phyloP scores from a whole-genome alignment of 2,888 invertebrate genomes.

The Tanypteryx hageni region DNA sequence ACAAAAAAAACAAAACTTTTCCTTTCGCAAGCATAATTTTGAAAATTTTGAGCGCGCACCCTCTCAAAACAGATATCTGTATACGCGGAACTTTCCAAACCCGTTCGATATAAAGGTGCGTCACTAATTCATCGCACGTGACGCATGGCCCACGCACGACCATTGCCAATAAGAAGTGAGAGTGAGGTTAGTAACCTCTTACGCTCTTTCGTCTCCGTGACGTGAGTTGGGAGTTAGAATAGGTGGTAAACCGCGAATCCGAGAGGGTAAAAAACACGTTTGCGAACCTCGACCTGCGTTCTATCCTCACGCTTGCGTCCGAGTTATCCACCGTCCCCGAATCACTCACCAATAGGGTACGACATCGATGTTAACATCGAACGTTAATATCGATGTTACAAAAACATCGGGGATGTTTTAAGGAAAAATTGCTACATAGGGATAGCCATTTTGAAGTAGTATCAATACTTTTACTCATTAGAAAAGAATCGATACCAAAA shows the following conservation, averaged over 20 bases:
- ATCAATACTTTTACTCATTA: too few relatives aligned
- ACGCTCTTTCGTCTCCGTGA: neutral
- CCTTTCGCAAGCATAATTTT: neutral
- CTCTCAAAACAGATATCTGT: neutral
- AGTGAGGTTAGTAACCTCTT: slow-evolving; percentile 20
- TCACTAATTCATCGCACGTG: neutral
- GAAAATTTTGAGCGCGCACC: neutral
- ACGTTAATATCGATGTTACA: too few relatives aligned
- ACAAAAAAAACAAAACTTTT: neutral
- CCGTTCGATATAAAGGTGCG: neutral
- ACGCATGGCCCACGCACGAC: neutral
- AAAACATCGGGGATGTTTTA: too few relatives aligned
- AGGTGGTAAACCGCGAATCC: too few relatives aligned
- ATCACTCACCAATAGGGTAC: neutral
- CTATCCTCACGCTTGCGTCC: neutral
- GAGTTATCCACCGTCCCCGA: neutral
- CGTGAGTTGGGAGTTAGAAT: neutral
- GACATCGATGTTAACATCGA: too few relatives aligned
- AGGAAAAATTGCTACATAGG: too few relatives aligned
- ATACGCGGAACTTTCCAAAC: neutral
- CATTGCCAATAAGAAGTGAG: neutral
- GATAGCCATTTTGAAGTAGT: too few relatives aligned
- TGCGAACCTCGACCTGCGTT: neutral
- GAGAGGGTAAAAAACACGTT: neutral
- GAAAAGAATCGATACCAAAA: too few relatives aligned